Conservation (phyloP, 2,797 vertebrate species). For the Phyllotis vaccarum region DNA sequence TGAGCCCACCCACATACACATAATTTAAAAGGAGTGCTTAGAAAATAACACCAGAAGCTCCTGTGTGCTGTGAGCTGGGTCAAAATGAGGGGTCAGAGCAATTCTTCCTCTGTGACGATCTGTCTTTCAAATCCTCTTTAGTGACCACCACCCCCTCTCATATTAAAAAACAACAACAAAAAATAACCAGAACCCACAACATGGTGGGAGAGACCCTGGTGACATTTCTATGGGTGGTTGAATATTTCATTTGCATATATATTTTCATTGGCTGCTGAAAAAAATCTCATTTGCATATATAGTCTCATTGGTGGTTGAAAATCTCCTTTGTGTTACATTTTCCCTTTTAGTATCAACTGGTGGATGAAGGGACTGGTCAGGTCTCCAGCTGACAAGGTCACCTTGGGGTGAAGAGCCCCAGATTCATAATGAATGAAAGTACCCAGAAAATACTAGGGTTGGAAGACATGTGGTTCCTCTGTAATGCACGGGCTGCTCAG, state of each 20-base stretch:
- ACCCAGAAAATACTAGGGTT: not conserved
- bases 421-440: constrained; percentile 49
- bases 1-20: not conserved
- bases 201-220: constrained; percentile 32
- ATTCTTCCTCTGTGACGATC: not conserved
- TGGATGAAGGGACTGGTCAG: not conserved
- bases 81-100: not conserved
- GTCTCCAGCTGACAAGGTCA: not conserved
- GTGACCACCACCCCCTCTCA: constrained; percentile 18
- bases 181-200: constrained; percentile 12
- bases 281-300: not conserved
- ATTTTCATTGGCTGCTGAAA: not conserved
- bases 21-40: not conserved
- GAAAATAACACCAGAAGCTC: not conserved
- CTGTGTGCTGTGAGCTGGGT: not conserved
- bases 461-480: not conserved
- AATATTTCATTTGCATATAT: not conserved
- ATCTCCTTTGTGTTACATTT: not conserved
- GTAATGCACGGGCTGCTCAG: not conserved
- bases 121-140: constrained; percentile 6
- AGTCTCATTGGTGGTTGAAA: constrained; percentile 29
- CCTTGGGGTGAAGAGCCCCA: not conserved
- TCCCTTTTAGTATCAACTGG: not conserved
- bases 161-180: constrained; percentile 38
- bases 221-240: constrained; percentile 8